phyloP scores from a whole-genome alignment of 92 coral and sea anemone genomes.

The Bergia sp. region DNA sequence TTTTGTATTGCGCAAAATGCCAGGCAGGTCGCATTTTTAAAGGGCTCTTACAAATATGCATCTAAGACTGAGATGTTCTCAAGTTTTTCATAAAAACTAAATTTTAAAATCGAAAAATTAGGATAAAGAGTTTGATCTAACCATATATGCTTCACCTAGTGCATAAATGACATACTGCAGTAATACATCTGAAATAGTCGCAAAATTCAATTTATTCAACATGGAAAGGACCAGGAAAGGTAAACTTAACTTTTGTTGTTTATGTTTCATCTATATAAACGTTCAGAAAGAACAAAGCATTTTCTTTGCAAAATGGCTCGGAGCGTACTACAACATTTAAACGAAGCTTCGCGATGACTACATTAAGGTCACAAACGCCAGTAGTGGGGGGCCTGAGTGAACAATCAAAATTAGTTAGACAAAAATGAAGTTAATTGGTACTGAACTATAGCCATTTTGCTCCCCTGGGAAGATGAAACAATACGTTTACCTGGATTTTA shows the following conservation, averaged over 20 bases:
- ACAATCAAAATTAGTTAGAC: constrained; percentile 6
- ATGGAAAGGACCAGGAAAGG: background rate
- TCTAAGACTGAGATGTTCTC: background rate
- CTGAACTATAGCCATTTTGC: background rate
- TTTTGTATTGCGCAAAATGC: background rate
- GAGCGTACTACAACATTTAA: background rate
- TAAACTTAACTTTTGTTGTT: background rate
- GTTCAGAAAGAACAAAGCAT: background rate
- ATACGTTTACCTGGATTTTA: background rate
- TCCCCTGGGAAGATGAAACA: constrained; percentile 29
- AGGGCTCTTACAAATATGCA: background rate
- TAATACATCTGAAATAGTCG: background rate
- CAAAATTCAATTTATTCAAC: background rate
- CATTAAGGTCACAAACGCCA: background rate
- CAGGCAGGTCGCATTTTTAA: constrained; percentile 2
- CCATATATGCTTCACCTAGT: background rate
- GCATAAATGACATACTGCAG: background rate
- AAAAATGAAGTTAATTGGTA: constrained; percentile 7
- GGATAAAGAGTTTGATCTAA: too few species aligned
- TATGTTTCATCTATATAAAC: background rate
- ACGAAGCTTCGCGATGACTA: background rate
- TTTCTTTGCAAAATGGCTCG: background rate
- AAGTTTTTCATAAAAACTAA: background rate
- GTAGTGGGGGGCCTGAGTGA: background rate
- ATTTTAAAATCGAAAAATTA: background rate